phyloP scores from a whole-genome alignment of 1,140 invertebrate genomes.

The Drosophila miranda region DNA sequence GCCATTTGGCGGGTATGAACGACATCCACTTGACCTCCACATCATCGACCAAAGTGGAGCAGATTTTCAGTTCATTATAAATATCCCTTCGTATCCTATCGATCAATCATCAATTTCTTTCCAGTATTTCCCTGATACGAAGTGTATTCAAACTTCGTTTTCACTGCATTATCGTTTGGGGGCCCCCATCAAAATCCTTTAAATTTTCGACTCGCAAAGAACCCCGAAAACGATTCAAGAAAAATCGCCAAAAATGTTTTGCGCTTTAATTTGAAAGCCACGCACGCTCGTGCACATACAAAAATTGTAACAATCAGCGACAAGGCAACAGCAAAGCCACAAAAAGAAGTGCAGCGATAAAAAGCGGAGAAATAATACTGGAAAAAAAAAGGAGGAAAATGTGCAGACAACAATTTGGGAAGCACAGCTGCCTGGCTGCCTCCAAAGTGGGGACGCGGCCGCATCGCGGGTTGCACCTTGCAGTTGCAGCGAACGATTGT shows the following conservation, averaged over 20 bases:
- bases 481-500: too few relatives aligned
- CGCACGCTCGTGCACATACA: constrained; percentile 56
- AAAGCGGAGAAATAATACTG: constrained; percentile 46
- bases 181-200: neutral
- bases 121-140: neutral
- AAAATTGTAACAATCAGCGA: constrained; percentile 79
- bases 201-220: constrained; percentile 8
- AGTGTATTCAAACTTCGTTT: neutral
- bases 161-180: neutral
- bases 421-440: constrained; percentile 60
- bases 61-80: too few relatives aligned
- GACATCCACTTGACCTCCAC: neutral
- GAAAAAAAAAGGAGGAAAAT: constrained; percentile 47
- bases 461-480: constrained; percentile 60
- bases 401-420: constrained; percentile 70
- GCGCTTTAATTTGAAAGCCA: constrained; percentile 55
- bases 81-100: too few relatives aligned
- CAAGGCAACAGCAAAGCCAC: constrained; percentile 32
- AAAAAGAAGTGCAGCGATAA: constrained; percentile 49
- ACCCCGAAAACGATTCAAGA: constrained; percentile 6
- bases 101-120: too few relatives aligned
- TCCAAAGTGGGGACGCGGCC: constrained; percentile 23
- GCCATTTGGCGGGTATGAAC: neutral
- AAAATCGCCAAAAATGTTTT: constrained; percentile 44
- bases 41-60: too few relatives aligned